Conservation (phyloP, 2,797 vertebrate species). For the Rhynchonycteris naso region DNA sequence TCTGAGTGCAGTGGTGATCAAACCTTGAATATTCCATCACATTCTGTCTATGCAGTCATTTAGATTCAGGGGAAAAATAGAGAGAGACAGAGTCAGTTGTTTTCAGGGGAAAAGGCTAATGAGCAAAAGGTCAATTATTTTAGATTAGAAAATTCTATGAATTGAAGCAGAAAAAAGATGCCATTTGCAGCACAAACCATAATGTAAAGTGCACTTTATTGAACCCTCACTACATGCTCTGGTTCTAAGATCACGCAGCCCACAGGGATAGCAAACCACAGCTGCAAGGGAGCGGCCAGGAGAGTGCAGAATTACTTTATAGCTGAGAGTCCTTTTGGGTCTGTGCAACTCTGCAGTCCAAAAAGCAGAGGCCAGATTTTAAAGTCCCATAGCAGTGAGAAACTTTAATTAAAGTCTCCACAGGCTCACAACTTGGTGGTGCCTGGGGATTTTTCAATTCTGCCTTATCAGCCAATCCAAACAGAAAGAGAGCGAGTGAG, state of each 20-base stretch:
- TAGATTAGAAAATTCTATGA: conserved; percentile 67
- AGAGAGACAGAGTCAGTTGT: conserved; percentile 45
- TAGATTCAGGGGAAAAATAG: not conserved
- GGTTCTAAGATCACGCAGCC: conserved; percentile 32
- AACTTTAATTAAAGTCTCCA: conserved; percentile 86
- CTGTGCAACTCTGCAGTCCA: conserved; percentile 71
- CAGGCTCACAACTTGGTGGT: conserved; percentile 82
- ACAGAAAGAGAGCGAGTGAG: conserved; percentile 81
- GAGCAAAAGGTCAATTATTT: conserved; percentile 48
- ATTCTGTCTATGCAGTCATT: not conserved
- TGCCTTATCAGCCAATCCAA: conserved; percentile 81
- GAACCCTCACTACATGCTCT: not conserved
- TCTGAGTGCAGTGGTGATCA: not conserved
- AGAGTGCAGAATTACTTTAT: conserved; percentile 47
- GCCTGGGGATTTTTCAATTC: conserved; percentile 83
- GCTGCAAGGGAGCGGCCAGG: not conserved
- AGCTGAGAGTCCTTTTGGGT: conserved; percentile 59
- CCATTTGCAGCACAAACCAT: conserved; percentile 31
- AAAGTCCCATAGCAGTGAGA: conserved; percentile 76
- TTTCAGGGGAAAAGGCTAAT: conserved; percentile 31
- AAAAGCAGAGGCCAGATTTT: conserved; percentile 74
- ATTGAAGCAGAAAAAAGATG: conserved; percentile 52
- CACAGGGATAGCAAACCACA: not conserved
- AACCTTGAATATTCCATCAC: not conserved
- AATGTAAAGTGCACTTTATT: conserved; percentile 31